phyloP scores from a whole-genome alignment of 2,888 invertebrate genomes.

The Cerceris ruficornis region DNA sequence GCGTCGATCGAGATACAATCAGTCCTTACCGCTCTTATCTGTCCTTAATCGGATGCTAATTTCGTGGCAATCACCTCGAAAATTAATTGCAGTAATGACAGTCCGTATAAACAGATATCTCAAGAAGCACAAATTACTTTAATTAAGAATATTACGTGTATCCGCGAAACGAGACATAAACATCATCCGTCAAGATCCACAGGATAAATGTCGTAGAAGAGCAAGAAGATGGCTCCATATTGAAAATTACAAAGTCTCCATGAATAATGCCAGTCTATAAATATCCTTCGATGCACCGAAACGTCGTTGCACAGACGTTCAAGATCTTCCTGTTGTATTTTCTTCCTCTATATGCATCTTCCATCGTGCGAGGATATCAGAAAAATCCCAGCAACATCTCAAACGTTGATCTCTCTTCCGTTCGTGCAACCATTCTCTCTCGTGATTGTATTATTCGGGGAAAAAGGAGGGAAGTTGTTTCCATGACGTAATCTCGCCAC shows the following conservation, averaged over 20 bases:
- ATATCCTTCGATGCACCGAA: too few relatives aligned
- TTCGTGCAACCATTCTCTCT: too few relatives aligned
- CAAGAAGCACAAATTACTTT: slow-evolving; percentile 39
- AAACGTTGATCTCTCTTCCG: too few relatives aligned
- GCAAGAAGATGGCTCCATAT: not conserved
- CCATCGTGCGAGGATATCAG: too few relatives aligned
- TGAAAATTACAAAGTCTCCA: too few relatives aligned
- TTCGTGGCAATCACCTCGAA: slow-evolving; percentile 34
- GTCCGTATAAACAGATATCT: slow-evolving; percentile 58
- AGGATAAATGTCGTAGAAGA: slow-evolving; percentile 4
- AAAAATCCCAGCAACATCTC: too few relatives aligned
- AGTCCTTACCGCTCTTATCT: slow-evolving; percentile 35
- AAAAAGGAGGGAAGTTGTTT: not conserved
- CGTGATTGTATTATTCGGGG: too few relatives aligned
- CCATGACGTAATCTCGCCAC: not conserved
- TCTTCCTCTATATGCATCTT: too few relatives aligned
- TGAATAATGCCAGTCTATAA: too few relatives aligned
- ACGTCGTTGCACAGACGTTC: too few relatives aligned
- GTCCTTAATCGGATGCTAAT: slow-evolving; percentile 53
- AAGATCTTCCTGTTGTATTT: too few relatives aligned
- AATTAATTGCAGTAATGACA: slow-evolving; percentile 68
- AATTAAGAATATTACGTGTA: slow-evolving; percentile 47
- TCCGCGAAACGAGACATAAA: not conserved
- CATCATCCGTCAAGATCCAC: slow-evolving; percentile 20
- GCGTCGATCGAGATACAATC: slow-evolving; percentile 42